phyloP scores from a whole-genome alignment of 2,797 vertebrate species.

The Xiphorhynchus erythropygius region DNA sequence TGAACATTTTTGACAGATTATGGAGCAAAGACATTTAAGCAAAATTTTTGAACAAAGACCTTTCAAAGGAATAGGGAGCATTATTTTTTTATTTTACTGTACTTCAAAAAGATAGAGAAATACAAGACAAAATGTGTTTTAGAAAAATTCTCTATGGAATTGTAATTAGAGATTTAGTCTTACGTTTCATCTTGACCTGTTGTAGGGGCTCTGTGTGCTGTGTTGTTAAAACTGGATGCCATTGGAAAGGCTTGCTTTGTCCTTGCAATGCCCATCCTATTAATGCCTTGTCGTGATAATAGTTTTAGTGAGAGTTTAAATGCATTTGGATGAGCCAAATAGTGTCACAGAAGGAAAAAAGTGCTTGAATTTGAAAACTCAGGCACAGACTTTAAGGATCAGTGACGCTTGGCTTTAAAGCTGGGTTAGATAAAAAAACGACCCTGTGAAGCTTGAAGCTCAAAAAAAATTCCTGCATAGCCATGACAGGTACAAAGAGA shows the following conservation, averaged over 20 bases:
- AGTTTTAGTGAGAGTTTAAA: neutral
- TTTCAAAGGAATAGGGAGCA: neutral
- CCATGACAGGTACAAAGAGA: neutral
- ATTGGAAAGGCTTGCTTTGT: neutral
- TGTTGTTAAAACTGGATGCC: neutral
- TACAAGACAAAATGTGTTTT: neutral
- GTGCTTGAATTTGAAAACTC: neutral
- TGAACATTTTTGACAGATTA: neutral
- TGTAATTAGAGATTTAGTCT: neutral
- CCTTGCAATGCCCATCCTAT: neutral
- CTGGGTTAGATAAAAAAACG: neutral
- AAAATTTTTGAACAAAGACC: neutral
- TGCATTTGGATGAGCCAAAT: neutral
- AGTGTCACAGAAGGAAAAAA: neutral
- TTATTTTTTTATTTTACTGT: neutral
- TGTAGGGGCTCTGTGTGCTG: neutral
- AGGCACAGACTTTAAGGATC: neutral
- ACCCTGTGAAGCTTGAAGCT: neutral
- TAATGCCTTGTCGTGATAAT: neutral
- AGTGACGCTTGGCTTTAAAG: neutral
- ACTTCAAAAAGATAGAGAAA: neutral
- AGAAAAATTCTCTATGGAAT: neutral
- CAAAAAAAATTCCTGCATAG: neutral
- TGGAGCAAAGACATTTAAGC: neutral
- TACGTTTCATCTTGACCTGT: neutral